Evolutionary conservation across 2,888 invertebrate genomes (phyloP), one percentile per base, ranked within the genome.

Genomic region (Abscondita cerata): DNA sequence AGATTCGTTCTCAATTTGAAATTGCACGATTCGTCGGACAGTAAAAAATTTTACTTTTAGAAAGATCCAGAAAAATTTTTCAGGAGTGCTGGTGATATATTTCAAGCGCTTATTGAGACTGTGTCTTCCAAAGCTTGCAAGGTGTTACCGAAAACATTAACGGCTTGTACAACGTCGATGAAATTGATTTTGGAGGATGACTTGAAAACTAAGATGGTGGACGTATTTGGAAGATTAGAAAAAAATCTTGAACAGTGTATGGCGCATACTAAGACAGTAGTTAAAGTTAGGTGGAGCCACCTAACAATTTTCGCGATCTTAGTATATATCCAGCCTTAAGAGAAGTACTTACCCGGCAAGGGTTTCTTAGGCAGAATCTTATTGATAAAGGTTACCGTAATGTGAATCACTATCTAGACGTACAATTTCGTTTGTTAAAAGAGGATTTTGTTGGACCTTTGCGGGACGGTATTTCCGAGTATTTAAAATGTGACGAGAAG

Each of bases 361-460:
- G 81, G 0, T 86, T 83, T 72, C 69, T 87, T 16, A 78, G 85
- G 11, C 83, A 84, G 0, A 89, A 88, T 72, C 84, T 87, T 53
- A 76, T 84, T 0, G 77, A 84, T 44, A 91, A 90, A 13, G 81
- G 83, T 0, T 93, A 90, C 75, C 73, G 81, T 0, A 83, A 83
- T 72, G 82, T 88, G 1, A 83, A 88, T 44, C 87, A 92, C 71
- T 95, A 95, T 75, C 80, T 95, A 16, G 90, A 91, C 69, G 81
- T 89, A n/a, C 93, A 93, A 69, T 92, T 91, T 73, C 84, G 89
- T 34, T 81, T 93, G 34, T 75, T 94, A 51, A 81, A 92, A 31
- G 93, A 94, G 81, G 94, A 95, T 78, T 93, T 90, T 73, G 83
- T 92, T 31, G 82, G 84, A 16, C 91, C 94, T 0, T 75, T 95